Base-by-base conservation (phyloP, 2,797 vertebrate species). In the Ptychadena robeensis region DNA sequence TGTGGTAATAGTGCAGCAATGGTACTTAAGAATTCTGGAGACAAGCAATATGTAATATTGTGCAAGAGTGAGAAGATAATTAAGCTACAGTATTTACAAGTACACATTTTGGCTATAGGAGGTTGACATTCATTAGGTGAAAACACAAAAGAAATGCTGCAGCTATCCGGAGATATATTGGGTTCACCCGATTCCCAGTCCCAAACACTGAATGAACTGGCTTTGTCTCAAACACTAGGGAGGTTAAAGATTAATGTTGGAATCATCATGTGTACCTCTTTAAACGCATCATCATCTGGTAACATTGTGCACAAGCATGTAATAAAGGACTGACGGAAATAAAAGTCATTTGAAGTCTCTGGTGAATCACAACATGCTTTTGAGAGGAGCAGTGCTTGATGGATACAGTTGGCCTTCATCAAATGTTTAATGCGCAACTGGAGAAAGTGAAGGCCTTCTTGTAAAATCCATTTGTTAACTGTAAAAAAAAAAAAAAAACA, bases 351-450 rank as follows among this genome's bases (percentile, higher is more conserved):
- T 85, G 96, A 90, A 88, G 98, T 93, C 87, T 93, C 93, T 87
- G 91, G 89, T 88, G 96, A 97, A 87, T 98, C 96, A 74, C 94
- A 92, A 88, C 97, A 99, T 34, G 96, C 86, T 91, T 97, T 98
- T 87, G 97, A 97, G 83, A 99, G 93, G 71, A 94, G 92, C 85
- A 96, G 94, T 2, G 97, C 98, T 89, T 99, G 96, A 67, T 95
- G 93, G 77, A 96, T 91, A 89, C 97, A 96, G 48, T 96, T 96
- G 80, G 96, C 95, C 93, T 98, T 99, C 93, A 99, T 96, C 89
- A 99, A 90, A 87, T 98, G 97, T 89, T 98, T 99, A 89, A 99
- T 95, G 74, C 98, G 91, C 96, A 99, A 96, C 89, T 99, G 97
- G 92, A 99, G 96, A 91, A 99, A 98, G 88, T 95, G 95, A 87